Evolutionary conservation across 2,797 vertebrate genomes (phyloP).

Genomic region (Artibeus jamaicensis): DNA sequence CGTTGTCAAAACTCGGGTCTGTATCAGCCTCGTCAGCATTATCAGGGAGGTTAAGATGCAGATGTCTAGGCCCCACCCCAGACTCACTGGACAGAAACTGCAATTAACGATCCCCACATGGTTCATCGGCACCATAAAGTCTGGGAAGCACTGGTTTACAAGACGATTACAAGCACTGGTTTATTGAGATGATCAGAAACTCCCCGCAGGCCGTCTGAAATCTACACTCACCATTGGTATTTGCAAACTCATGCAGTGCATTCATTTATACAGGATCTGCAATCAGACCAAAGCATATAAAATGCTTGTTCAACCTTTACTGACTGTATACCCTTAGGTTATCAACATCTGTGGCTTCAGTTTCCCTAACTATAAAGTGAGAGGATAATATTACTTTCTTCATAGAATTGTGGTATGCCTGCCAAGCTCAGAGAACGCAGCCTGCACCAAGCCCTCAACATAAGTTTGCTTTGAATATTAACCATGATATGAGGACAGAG

Average conservation of each 20-base stretch:
- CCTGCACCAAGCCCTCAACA: background rate
- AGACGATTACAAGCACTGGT: background rate
- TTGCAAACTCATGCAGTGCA: accelerated
- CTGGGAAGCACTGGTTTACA: background rate
- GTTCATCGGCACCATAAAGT: background rate
- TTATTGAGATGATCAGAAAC: background rate
- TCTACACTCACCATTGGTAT: background rate
- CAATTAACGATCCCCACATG: background rate
- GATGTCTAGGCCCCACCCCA: background rate
- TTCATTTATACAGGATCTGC: background rate
- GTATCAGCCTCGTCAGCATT: background rate
- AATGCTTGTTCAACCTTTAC: background rate
- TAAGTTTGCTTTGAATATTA: background rate
- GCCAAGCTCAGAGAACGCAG: background rate
- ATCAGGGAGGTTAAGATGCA: background rate
- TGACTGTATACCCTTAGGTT: background rate
- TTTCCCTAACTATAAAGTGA: background rate
- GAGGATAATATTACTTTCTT: background rate
- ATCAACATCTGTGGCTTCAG: background rate
- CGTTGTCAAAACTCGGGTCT: background rate
- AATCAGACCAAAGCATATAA: background rate
- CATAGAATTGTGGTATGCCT: background rate
- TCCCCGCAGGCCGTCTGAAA: background rate
- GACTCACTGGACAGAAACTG: background rate
- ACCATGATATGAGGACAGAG: background rate